phyloP scores from a whole-genome alignment of 2,797 vertebrate species.

The Mergus octosetaceus region DNA sequence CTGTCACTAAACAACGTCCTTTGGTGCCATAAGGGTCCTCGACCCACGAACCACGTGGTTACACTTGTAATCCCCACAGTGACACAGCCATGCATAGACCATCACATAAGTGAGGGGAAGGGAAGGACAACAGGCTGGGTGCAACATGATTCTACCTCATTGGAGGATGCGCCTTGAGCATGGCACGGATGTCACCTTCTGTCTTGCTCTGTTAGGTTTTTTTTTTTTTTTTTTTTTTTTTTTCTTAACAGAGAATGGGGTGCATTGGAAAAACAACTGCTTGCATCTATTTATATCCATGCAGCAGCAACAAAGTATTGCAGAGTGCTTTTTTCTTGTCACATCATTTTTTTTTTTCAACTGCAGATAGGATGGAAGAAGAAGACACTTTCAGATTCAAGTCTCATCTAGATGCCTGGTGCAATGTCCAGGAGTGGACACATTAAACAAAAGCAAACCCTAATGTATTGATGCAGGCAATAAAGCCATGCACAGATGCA shows the following conservation, averaged over 20 bases:
- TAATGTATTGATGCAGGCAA: neutral
- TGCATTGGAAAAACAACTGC: neutral
- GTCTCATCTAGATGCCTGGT: neutral
- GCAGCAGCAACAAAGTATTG: neutral
- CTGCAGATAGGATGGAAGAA: neutral
- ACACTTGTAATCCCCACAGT: neutral
- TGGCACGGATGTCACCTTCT: neutral
- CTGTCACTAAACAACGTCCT: neutral
- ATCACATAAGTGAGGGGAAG: neutral
- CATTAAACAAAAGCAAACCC: neutral
- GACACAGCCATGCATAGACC: rapidly evolving
- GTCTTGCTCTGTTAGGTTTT: neutral
- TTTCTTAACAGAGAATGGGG: too few species aligned
- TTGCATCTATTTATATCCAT: neutral
- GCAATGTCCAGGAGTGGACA: neutral
- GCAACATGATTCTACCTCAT: neutral
- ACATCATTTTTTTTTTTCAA: neutral
- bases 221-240: neutral
- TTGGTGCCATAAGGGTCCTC: neutral
- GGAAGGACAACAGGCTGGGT: neutral
- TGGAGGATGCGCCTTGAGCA: neutral
- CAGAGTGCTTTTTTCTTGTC: neutral
- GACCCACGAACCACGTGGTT: neutral
- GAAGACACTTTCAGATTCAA: neutral
- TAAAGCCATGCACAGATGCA: neutral